Evolutionary conservation across 2,113 vertebrate genomes (phyloP).

Genomic region (Gasterosteus nipponicus): DNA sequence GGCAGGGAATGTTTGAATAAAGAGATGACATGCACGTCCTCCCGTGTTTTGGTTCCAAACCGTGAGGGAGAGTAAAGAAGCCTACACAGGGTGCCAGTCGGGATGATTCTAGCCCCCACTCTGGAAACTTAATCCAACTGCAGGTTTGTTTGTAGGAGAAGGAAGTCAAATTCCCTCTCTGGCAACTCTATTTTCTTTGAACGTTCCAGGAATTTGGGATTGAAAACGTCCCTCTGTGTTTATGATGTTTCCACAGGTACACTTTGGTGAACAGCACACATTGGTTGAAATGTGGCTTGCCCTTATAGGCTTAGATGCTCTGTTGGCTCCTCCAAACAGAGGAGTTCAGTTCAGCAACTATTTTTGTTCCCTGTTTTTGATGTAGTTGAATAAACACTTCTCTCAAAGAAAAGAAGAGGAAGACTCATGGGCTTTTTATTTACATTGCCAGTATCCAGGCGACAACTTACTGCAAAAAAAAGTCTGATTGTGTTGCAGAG

Average conservation of each 20-base stretch:
- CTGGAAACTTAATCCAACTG: slow-evolving; percentile 43
- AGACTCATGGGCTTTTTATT: too few relatives aligned
- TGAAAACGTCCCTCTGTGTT: slow-evolving; percentile 43
- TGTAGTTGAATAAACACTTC: slow-evolving; percentile 5
- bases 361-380: slow-evolving; percentile 7
- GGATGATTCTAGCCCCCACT: slow-evolving; percentile 49
- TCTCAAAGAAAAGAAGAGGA: neutral
- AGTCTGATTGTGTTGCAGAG: too few relatives aligned
- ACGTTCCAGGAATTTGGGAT: neutral
- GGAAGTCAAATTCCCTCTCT: slow-evolving; percentile 43
- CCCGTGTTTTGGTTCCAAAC: slow-evolving; percentile 54
- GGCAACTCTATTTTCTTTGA: slow-evolving; percentile 48
- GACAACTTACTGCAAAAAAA: too few relatives aligned
- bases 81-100: slow-evolving; percentile 19
- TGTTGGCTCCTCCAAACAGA: slow-evolving; percentile 53
- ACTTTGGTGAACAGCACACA: slow-evolving; percentile 41
- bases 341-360: slow-evolving; percentile 41
- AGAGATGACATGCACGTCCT: slow-evolving; percentile 49
- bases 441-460: too few relatives aligned
- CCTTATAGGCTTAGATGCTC: slow-evolving; percentile 10
- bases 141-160: slow-evolving; percentile 50
- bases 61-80: slow-evolving; percentile 23
- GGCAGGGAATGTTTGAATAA: neutral
- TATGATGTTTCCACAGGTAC: slow-evolving; percentile 57
- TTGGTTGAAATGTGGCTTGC: slow-evolving; percentile 32